Conservation (phyloP, 35 echinoderm and acorn worm species). For the Holothuria glaberrima region DNA sequence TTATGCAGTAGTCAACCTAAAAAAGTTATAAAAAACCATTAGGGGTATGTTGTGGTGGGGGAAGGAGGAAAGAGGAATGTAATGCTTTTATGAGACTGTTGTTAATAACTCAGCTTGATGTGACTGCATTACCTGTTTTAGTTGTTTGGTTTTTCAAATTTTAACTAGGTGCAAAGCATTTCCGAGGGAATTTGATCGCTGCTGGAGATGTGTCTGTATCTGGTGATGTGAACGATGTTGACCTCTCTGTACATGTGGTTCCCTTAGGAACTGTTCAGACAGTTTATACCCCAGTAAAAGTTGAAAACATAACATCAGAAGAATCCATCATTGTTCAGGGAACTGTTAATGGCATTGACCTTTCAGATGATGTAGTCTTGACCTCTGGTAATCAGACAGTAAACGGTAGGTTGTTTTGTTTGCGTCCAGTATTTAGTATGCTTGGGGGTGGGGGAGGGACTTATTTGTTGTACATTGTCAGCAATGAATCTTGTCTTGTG, state of each 20-base stretch:
- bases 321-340: constrained; percentile 39
- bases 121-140: too few species aligned
- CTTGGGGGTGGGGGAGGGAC: too few species aligned
- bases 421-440: too few species aligned
- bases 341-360: constrained; percentile 62
- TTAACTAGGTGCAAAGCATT: neutral
- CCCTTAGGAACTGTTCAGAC: constrained; percentile 54
- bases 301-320: constrained; percentile 32
- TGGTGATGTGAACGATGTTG: constrained; percentile 41
- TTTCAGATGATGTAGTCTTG: constrained; percentile 69
- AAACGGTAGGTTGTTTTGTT: constrained; percentile 60
- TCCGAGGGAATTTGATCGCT: neutral
- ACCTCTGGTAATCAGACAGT: constrained; percentile 50
- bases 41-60: too few species aligned
- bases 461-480: too few species aligned
- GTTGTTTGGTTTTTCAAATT: neutral
- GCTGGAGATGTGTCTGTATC: neutral
- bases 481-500: too few species aligned
- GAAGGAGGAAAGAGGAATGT: too few species aligned
- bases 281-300: constrained; percentile 5
- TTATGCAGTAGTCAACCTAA: too few species aligned
- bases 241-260: constrained; percentile 49
- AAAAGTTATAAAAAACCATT: too few species aligned
- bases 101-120: too few species aligned
- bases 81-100: too few species aligned